These are phyloP conservation scores for Eptesicus fuscus DNA, from an alignment of 2,113 vertebrate species.

Conservation along the genomic window DNA sequence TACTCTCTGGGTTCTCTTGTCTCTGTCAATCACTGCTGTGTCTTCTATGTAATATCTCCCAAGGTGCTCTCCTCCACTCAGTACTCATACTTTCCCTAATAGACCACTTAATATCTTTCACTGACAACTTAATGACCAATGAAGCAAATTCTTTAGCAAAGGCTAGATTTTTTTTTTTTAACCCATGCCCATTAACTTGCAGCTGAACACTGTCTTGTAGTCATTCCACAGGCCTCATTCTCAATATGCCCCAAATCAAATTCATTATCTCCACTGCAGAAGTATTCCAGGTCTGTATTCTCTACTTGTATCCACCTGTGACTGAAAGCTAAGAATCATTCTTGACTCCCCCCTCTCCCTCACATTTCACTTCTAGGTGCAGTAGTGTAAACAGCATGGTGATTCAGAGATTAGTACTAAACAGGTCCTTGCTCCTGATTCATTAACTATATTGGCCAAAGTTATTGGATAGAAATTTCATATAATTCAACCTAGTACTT, in stretches of 20 bases:
- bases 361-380: neutral
- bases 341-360: too few species aligned
- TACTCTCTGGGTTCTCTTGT: neutral
- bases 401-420: neutral
- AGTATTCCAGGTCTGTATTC: neutral
- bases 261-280: neutral
- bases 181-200: neutral
- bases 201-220: neutral
- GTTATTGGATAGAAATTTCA: neutral
- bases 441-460: neutral
- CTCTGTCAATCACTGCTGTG: neutral
- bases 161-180: neutral
- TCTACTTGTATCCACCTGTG: neutral
- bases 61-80: neutral
- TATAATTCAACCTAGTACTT: neutral
- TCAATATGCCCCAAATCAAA: neutral
- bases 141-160: neutral
- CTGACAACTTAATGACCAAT: neutral
- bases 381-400: neutral
- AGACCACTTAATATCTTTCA: neutral
- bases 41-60: neutral
- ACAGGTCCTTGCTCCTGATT: neutral
- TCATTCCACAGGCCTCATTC: neutral
- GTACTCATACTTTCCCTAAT: neutral
- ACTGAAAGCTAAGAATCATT: neutral